Evolutionary conservation across 2,888 invertebrate genomes (phyloP).

Genomic region (Gasteruption jaculator): DNA sequence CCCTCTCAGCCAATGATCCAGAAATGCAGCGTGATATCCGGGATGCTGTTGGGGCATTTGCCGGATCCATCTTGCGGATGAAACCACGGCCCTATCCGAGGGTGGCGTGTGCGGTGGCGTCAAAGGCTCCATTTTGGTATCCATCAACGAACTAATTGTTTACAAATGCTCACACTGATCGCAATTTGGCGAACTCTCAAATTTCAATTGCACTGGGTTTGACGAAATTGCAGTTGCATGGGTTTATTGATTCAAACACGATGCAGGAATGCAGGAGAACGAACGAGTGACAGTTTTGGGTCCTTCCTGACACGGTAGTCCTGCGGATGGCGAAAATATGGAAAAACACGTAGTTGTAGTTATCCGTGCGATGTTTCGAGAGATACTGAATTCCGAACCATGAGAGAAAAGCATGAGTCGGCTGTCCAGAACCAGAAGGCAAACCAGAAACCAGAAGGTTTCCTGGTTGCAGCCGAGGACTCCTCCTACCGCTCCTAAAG

Average conservation of each 20-base stretch:
- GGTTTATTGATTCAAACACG: too few relatives aligned
- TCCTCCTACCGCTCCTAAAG: conserved; percentile 43
- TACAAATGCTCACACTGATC: background rate
- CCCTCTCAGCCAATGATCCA: conserved; percentile 44
- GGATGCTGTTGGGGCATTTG: conserved; percentile 28
- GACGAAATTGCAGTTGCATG: too few relatives aligned
- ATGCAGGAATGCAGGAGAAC: conserved; percentile 14
- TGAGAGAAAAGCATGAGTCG: too few relatives aligned
- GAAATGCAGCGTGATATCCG: conserved; percentile 36
- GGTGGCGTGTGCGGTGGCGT: conserved; percentile 47
- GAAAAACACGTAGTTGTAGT: conserved; percentile 28
- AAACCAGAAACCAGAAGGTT: too few relatives aligned
- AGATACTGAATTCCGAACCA: conserved; percentile 30
- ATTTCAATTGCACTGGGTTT: too few relatives aligned
- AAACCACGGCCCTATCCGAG: conserved; percentile 26
- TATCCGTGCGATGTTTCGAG: conserved; percentile 32
- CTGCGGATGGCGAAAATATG: conserved; percentile 19
- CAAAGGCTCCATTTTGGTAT: conserved; percentile 44
- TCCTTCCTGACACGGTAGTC: conserved; percentile 15
- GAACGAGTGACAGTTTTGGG: conserved; percentile 22
- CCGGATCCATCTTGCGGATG: conserved; percentile 36
- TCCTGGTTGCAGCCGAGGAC: too few relatives aligned
- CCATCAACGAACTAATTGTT: conserved; percentile 28
- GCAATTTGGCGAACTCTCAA: too few relatives aligned
- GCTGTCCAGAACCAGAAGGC: too few relatives aligned